Evolutionary conservation across 1,140 invertebrate species (phyloP).

Genomic region (Carcinoscorpius rotundicauda): DNA sequence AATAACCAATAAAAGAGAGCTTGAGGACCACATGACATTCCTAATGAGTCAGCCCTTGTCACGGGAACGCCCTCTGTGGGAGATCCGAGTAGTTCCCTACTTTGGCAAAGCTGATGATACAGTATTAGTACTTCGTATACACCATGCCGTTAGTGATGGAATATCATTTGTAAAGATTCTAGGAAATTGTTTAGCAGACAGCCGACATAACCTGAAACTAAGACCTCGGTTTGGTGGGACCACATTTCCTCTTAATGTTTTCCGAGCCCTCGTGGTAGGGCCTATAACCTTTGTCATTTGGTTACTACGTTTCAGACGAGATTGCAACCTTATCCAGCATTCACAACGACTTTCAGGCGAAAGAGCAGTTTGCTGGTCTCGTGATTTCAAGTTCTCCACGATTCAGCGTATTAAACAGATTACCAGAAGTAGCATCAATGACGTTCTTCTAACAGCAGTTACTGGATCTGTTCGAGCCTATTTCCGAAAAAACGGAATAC

Average conservation of each 20-base stretch:
- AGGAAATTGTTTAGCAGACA: conserved; percentile 39
- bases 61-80: conserved; percentile 41
- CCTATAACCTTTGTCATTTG: conserved; percentile 41
- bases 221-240: conserved; percentile 37
- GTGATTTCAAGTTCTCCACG: conserved; percentile 31
- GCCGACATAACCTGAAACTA: conserved; percentile 20
- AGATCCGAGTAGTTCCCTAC: conserved; percentile 38
- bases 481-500: conserved; percentile 36
- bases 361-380: conserved; percentile 37
- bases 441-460: conserved; percentile 41
- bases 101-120: conserved; percentile 37
- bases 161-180: conserved; percentile 39
- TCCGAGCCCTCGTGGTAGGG: conserved; percentile 39
- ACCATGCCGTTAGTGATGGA: conserved; percentile 44
- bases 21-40: conserved; percentile 36
- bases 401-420: conserved; percentile 38
- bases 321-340: conserved; percentile 30
- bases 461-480: conserved; percentile 40
- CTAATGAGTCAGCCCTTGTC: conserved; percentile 36
- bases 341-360: conserved; percentile 27
- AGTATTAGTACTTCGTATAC: conserved; percentile 40
- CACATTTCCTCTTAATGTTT: conserved; percentile 34
- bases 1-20: conserved; percentile 30
- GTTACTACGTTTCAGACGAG: conserved; percentile 29
- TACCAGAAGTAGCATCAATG: conserved; percentile 42